Conservation (phyloP, 2,888 invertebrate species). For the Acanthosepion lycidas region DNA sequence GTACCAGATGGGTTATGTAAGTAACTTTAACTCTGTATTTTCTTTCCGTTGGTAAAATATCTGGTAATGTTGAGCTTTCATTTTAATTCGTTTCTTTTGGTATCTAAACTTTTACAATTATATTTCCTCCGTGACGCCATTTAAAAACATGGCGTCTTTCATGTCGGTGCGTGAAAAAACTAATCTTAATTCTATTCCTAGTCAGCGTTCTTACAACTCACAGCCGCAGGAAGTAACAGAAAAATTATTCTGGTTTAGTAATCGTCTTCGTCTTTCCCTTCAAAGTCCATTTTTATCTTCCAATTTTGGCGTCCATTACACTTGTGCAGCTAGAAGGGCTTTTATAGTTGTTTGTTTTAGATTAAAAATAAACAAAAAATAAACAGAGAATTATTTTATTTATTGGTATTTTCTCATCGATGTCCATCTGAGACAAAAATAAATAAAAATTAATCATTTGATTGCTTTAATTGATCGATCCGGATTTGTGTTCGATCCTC, state of each 20-base stretch:
- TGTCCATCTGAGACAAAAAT: background rate
- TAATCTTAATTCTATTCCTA: background rate
- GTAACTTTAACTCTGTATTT: no score
- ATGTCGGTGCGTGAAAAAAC: background rate
- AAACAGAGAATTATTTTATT: background rate
- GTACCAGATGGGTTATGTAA: no score
- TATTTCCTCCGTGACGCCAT: background rate
- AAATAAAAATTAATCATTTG: background rate
- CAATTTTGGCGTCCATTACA: background rate
- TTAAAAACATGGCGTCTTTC: background rate
- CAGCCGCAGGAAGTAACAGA: background rate
- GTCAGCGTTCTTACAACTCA: background rate
- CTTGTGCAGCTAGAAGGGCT: background rate
- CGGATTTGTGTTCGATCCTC: background rate
- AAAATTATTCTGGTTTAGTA: background rate
- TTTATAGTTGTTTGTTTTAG: background rate
- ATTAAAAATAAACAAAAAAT: background rate
- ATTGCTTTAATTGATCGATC: background rate
- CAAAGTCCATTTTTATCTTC: background rate
- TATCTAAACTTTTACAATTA: background rate
- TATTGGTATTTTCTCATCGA: background rate
- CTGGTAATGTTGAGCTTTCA: background rate
- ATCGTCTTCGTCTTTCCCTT: background rate
- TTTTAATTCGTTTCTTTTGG: background rate
- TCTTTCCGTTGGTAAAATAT: no score